Conservation (phyloP, 2,888 invertebrate genomes). For the Microdon myrmicae region DNA sequence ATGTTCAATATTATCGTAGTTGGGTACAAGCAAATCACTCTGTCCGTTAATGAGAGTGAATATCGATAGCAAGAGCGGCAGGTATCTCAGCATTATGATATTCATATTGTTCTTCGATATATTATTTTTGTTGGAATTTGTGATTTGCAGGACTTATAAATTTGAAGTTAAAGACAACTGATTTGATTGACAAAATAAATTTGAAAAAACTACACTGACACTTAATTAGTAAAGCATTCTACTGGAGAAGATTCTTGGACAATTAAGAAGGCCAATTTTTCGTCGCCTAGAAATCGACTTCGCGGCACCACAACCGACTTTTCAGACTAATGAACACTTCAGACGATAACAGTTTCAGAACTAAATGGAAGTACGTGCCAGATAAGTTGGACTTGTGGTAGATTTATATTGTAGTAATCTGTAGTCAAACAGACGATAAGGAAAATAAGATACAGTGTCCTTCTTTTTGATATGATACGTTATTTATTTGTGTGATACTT, state of each 20-base stretch:
- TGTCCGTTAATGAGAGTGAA: constrained; percentile 6
- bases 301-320: no score
- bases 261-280: no score
- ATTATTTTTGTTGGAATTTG: neutral
- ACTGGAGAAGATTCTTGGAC: no score
- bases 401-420: no score
- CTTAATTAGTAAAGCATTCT: no score
- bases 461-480: no score
- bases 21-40: constrained; percentile 62
- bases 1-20: constrained; percentile 62
- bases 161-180: neutral
- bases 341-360: constrained; percentile 5
- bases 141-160: neutral
- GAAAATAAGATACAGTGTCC: constrained; percentile 6
- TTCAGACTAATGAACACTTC: neutral
- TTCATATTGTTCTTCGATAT: neutral
- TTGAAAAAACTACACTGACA: no score
- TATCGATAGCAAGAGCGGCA: constrained; percentile 3
- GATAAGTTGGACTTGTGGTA: constrained; percentile 8
- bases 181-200: no score
- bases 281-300: no score
- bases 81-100: constrained; percentile 1
- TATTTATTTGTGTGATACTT: no score
- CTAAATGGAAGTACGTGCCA: constrained; percentile 8
- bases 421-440: no score